Evolutionary conservation across 2,888 invertebrate genomes (phyloP), one percentile per base, ranked within the genome.

Genomic region (Liposcelis brunnea): DNA sequence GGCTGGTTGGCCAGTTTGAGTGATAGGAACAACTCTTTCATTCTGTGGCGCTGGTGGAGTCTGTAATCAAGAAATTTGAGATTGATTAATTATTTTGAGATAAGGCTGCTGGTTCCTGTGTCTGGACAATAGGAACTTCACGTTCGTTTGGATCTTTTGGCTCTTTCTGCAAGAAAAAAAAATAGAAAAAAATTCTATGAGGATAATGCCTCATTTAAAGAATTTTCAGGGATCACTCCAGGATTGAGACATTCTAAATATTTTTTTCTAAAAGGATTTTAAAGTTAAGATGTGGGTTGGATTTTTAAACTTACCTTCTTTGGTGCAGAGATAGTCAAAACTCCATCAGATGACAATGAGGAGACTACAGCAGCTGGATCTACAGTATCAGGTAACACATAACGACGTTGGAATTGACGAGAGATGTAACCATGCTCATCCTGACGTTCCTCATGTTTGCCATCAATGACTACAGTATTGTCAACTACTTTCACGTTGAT

Each of bases 91-190:
- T 26, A 26, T 8, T 26, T 26, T 26, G 26, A 26, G 26, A 6
- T 26, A 26, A 4, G 4, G 26, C 44, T 2, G 75, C 76, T 1
- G 77, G 76, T 1, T 78, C 77, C 21, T 80, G 81, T 26, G 80
- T 81, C 56, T 79, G 77, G 15, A 75, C 73, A 50, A 82, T 80
- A 1, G 78, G 80, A 10, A 82, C 76, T 11, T 78, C 69, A 46
- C 81, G 69, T 14, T 42, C 48, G n/a, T 51, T 47, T 6, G 16
- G 31, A 16, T n/a, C 31, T 8, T 19, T 31, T 32, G 32, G 34
- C 19, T 43, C 19, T 37, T 46, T 18, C 45, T 35, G 35, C 7
- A 35, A 35, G 35, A 15, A 35, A 35, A 35, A 10, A 35, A 14
- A 35, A 14, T 5, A 21, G 16, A 35, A 35, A n/a, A 44, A 34